Evolutionary conservation across 2,888 invertebrate genomes (phyloP), one percentile per base, ranked within the genome.

Genomic region (Cinara cedri): DNA sequence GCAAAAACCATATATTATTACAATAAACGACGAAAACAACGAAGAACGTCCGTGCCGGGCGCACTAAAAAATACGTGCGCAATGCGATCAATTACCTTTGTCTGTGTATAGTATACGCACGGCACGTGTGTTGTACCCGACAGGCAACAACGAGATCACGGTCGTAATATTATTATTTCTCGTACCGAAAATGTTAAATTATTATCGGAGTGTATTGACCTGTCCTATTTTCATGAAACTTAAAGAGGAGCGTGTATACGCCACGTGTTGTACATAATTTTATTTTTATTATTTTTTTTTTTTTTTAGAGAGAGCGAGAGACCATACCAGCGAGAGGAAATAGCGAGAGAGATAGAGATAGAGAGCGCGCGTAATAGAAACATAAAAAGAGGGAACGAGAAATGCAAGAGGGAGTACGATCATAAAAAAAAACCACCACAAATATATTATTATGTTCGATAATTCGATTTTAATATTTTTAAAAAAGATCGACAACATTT

Each of bases 181-280:
- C 62, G 13, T 34, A 63, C 34, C 34, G 51, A 72, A 62, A 72
- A 62, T 63, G 51, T 72, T 62, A 72, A 72, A 72, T 62, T 72
- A 62, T 34, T 70, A 62, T 65, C 21, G 11, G 74, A 75, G 74
- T 51, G 74, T 75, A 75, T 75, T 75, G 74, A 75, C 74, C 63
- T 75, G 74, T 75, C 74, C 74, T 75, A 75, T 75, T 26, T 74
- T 34, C 16, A 46, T 66, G 8, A 24, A 46, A 72, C 46, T 49
- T 60, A 74, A 34, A 72, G 26, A 75, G 19, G 54, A 65, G 54
- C 42, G 54, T 42, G n/a, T n/a, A n/a, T n/a, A 24, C 54, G 42
- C 42, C 44, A 42, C 42, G 63, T 19, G 34, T 60, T 21, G 55
- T 55, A 55, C 10, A 54, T 1, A 46, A 49, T 62, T 72, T 49